Evolutionary conservation across 2,888 invertebrate genomes (phyloP).

Genomic region (Lasioglossum lativentre): DNA sequence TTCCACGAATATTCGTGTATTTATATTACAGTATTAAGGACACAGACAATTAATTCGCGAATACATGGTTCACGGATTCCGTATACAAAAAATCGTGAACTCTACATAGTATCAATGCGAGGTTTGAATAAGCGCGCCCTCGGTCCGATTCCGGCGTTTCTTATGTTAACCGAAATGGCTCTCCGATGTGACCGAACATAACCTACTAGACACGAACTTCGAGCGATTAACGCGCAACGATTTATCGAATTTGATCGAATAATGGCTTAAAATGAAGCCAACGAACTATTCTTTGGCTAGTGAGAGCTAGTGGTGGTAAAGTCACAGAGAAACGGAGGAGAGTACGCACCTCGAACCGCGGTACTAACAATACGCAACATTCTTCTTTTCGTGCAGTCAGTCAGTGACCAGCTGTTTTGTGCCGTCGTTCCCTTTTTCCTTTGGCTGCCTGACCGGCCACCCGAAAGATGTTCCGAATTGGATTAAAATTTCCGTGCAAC

Average conservation of each 20-base stretch:
- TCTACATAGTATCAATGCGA: neutral
- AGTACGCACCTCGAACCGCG: slow-evolving; percentile 72
- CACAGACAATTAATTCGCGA: no score
- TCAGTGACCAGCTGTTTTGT: slow-evolving; percentile 79
- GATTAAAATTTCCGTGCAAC: slow-evolving; percentile 84
- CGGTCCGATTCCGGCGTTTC: slow-evolving; percentile 59
- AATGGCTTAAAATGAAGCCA: slow-evolving; percentile 36
- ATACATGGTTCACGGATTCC: no score
- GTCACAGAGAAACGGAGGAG: neutral
- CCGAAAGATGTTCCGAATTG: slow-evolving; percentile 84
- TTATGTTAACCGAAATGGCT: slow-evolving; percentile 56
- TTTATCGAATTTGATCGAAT: slow-evolving; percentile 29
- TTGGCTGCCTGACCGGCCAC: slow-evolving; percentile 80
- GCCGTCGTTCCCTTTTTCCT: slow-evolving; percentile 79
- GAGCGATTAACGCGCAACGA: slow-evolving; percentile 10
- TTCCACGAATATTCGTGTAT: no score
- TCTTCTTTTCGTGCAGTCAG: slow-evolving; percentile 72
- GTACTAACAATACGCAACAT: slow-evolving; percentile 78
- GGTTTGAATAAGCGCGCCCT: slow-evolving; percentile 49
- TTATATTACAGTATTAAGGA: no score
- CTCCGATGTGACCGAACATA: slow-evolving; percentile 24
- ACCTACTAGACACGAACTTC: slow-evolving; percentile 46
- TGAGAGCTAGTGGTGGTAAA: neutral
- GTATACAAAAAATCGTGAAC: no score
- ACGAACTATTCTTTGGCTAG: slow-evolving; percentile 39